These are phyloP conservation scores for Agrilus mali DNA, from an alignment of 2,888 invertebrate species.

Conservation along the genomic window DNA sequence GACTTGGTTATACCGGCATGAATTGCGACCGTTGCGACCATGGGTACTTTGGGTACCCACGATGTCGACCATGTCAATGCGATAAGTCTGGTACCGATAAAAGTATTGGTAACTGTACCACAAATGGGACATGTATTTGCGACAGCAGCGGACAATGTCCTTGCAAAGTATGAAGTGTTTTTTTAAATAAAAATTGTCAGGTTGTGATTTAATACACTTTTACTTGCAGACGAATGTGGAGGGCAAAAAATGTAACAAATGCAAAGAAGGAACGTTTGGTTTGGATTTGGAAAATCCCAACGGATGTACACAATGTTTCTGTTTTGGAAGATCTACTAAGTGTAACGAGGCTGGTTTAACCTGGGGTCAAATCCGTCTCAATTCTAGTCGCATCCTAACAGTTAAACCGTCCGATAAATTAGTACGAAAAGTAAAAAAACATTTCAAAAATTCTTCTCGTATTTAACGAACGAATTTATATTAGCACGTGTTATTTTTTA, in stretches of 20 bases:
- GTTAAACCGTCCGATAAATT: background rate
- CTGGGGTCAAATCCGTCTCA: constrained; percentile 66
- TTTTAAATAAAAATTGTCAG: too few species aligned
- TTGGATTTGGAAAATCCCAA: constrained; percentile 61
- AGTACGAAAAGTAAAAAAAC: too few species aligned
- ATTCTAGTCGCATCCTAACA: constrained; percentile 33
- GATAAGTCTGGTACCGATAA: constrained; percentile 55
- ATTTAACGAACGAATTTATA: too few species aligned
- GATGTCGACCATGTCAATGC: constrained; percentile 78
- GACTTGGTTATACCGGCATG: constrained; percentile 59
- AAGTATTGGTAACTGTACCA: constrained; percentile 29
- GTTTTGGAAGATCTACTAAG: constrained; percentile 73
- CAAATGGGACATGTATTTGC: constrained; percentile 53
- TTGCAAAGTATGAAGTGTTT: constrained; percentile 56
- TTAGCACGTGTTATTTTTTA: too few species aligned
- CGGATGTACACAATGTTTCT: constrained; percentile 94
- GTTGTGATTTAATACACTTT: background rate
- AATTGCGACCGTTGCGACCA: constrained; percentile 72
- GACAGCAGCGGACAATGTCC: constrained; percentile 71
- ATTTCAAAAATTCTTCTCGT: too few species aligned
- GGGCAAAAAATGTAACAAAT: constrained; percentile 74
- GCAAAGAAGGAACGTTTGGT: constrained; percentile 78
- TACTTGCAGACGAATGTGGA: constrained; percentile 58
- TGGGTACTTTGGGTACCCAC: constrained; percentile 83
- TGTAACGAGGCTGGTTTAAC: constrained; percentile 73